These are phyloP conservation scores for Wasmannia auropunctata DNA, from an alignment of 1,140 invertebrate species.

Conservation along the genomic window DNA sequence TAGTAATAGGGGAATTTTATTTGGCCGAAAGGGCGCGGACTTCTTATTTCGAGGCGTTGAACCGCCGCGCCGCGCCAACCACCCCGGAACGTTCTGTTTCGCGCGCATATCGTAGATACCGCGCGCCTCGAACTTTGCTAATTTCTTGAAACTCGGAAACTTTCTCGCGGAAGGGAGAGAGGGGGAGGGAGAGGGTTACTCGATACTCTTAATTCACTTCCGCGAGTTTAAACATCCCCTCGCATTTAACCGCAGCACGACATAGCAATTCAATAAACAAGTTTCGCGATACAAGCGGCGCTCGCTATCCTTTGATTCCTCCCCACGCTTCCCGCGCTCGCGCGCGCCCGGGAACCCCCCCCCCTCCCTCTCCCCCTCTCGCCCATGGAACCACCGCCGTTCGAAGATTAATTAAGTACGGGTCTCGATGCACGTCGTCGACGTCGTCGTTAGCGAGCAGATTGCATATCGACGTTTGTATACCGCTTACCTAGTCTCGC, in stretches of 20 bases:
- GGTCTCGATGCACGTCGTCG: slow-evolving; percentile 45
- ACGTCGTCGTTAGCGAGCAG: slow-evolving; percentile 40
- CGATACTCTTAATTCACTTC: slow-evolving; percentile 76
- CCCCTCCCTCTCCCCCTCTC: no score
- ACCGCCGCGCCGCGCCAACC: slow-evolving; percentile 9
- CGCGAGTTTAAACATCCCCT: slow-evolving; percentile 72
- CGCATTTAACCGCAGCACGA: slow-evolving; percentile 71
- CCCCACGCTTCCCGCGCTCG: neutral
- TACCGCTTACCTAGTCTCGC: neutral
- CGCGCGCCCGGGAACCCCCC: no score
- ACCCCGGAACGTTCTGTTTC: slow-evolving; percentile 9
- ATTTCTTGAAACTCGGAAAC: slow-evolving; percentile 74
- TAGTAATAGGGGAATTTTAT: slow-evolving; percentile 64
- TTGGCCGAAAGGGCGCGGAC: slow-evolving; percentile 37
- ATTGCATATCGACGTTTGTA: slow-evolving; percentile 27
- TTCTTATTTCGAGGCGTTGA: slow-evolving; percentile 63
- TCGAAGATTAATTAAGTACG: slow-evolving; percentile 49
- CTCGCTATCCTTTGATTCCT: slow-evolving; percentile 62
- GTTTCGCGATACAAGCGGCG: slow-evolving; percentile 56
- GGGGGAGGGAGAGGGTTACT: no score
- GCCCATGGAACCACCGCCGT: no score
- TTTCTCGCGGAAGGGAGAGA: no score
- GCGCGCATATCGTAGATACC: slow-evolving; percentile 48
- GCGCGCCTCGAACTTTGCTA: slow-evolving; percentile 66
- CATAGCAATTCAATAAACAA: slow-evolving; percentile 72